phyloP scores from a whole-genome alignment of 2,797 vertebrate species.

The Semotilus atromaculatus region DNA sequence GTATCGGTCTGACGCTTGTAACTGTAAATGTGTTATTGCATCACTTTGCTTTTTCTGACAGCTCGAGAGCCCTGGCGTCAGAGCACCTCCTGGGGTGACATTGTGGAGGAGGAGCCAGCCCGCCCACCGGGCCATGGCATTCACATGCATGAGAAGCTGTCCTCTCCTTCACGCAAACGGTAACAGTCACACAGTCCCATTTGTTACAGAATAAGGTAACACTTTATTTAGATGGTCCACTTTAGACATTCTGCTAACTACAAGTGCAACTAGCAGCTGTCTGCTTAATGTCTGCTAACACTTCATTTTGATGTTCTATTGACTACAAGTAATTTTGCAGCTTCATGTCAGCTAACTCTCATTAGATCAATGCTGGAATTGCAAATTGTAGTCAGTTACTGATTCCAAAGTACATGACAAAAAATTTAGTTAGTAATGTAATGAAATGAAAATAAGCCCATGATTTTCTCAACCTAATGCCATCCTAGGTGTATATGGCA shows the following conservation, averaged over 20 bases:
- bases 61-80: slow-evolving; percentile 96
- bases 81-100: slow-evolving; percentile 97
- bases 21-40: neutral
- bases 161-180: slow-evolving; percentile 97
- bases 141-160: slow-evolving; percentile 99
- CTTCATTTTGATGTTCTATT: no score
- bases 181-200: slow-evolving; percentile 57
- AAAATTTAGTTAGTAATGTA: no score
- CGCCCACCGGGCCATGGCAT: slow-evolving; percentile 96
- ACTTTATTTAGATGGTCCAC: neutral
- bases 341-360: no score
- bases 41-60: slow-evolving; percentile 60
- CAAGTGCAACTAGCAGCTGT: neutral
- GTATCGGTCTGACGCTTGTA: neutral
- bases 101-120: slow-evolving; percentile 95
- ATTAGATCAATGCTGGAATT: no score
- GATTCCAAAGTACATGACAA: no score
- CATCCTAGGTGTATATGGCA: no score
- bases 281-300: neutral
- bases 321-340: no score
- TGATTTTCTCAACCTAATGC: no score
- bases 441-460: no score
- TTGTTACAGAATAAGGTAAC: neutral
- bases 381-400: no score
- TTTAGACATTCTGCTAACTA: neutral